Percentiles rank a stretch among this genome's conserved stretches.
Evolutionary conservation across 1,140 invertebrate genomes (phyloP).

Genomic region (Drosophila fuyamai): DNA sequence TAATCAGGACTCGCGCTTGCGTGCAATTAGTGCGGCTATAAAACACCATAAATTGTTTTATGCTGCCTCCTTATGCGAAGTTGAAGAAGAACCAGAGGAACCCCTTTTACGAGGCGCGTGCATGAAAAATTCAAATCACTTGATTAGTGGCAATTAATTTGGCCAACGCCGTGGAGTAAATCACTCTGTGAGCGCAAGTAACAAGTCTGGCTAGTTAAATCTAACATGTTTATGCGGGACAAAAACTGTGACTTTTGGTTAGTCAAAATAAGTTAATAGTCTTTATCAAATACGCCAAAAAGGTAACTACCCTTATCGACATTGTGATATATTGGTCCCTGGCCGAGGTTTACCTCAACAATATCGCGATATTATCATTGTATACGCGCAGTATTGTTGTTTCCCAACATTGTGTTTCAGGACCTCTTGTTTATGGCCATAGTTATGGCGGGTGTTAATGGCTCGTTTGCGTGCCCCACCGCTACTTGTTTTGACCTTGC

Average conservation of each 20-base stretch:
- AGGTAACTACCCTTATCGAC: slow-evolving; percentile 11
- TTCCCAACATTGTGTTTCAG: slow-evolving; percentile 21
- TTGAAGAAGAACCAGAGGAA: slow-evolving; percentile 22
- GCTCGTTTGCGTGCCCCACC: slow-evolving; percentile 66
- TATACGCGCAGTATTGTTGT: slow-evolving; percentile 24
- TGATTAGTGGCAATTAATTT: slow-evolving; percentile 78
- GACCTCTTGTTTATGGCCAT: slow-evolving; percentile 39
- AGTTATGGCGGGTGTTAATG: slow-evolving; percentile 72
- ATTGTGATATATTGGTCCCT: slow-evolving; percentile 7
- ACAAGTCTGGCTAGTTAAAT: neutral
- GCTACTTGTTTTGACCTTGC: slow-evolving; percentile 28
- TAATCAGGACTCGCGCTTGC: slow-evolving; percentile 55
- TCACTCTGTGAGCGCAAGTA: slow-evolving; percentile 24
- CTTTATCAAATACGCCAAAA: neutral
- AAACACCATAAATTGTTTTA: slow-evolving; percentile 65
- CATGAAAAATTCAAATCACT: slow-evolving; percentile 79
- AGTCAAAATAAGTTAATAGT: neutral
- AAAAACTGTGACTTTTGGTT: neutral
- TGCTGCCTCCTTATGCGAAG: slow-evolving; percentile 42
- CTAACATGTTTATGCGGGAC: slow-evolving; percentile 16
- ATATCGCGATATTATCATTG: slow-evolving; percentile 35
- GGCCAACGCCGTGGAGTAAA: slow-evolving; percentile 51
- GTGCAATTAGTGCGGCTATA: slow-evolving; percentile 67
- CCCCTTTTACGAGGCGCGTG: slow-evolving; percentile 49
- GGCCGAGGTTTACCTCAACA: slow-evolving; percentile 9